Evolutionary conservation across 2,888 invertebrate genomes (phyloP), one percentile per base, ranked within the genome.

Genomic region (Lymantria monacha): DNA sequence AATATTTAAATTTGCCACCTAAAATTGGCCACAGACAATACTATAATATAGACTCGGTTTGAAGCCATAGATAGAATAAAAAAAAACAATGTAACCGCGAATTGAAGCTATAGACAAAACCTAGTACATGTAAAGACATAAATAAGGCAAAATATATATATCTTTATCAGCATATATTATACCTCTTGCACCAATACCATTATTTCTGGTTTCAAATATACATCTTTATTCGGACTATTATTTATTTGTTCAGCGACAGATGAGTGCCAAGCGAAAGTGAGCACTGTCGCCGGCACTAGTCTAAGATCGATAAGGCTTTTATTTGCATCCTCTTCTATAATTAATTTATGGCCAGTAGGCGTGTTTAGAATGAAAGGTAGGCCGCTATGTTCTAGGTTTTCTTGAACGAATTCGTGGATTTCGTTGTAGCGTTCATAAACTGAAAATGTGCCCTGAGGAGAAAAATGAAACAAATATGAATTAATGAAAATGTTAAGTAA

Each of bases 381-480:
- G 11, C 93, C 92, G 69, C 93, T 92, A 55, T 94, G 93, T 59
- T 93, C 93, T 33, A 98, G 81, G 76, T 95, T 94, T 59, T 97
- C 96, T 73, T 93, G 92, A 0, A 98, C 94, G 81, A 97, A 98
- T 53, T 95, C 94, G 59, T 94, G 88, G n/a, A 98, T 92, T 58
- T 94, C 94, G 0, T 85, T 80, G 61, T 96, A 93, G 59, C 94
- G 95, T 76, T 98, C 98, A 75, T 95, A 94, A 0, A 97, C 95
- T 45, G 95, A 94, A 82, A 98, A 98, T 3, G 97, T 98, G 9
- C 97, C 98, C 95, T 98, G 91, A 11, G 93, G 87, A 58, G 3
- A 30, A 46, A 49, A 50, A 30, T 9, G 13, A 40, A 33, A 33
- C 9, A 33, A 2, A 33, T 33, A 5, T 7, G 2, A 5, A 33